Percentiles rank a stretch among this genome's conserved stretches.
These are phyloP conservation scores for Gonioctena quinquepunctata DNA, from an alignment of 1,140 invertebrate species.

Conservation along the genomic window DNA sequence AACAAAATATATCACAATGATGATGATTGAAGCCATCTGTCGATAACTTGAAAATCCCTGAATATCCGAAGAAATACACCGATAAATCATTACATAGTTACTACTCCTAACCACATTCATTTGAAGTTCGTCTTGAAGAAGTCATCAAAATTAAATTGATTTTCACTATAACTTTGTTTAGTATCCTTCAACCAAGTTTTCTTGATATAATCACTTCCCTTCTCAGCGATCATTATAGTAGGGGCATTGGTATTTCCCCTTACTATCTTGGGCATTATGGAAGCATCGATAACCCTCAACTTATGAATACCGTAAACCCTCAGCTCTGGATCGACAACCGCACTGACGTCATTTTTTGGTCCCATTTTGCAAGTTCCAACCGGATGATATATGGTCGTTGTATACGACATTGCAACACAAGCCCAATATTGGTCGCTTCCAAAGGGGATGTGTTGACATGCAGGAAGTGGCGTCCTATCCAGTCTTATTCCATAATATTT, in stretches of 20 bases:
- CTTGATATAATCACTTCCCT: constrained; percentile 68
- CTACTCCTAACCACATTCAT: not conserved
- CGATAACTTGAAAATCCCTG: no score
- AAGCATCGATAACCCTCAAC: constrained; percentile 54
- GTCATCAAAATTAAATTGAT: not conserved
- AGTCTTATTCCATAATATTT: constrained; percentile 51
- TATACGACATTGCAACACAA: constrained; percentile 56
- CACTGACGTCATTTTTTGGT: constrained; percentile 45
- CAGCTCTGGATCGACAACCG: constrained; percentile 54
- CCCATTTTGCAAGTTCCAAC: constrained; percentile 68
- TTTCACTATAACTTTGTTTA: not conserved
- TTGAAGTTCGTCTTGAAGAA: constrained; percentile 4
- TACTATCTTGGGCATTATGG: constrained; percentile 60
- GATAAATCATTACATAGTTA: no score
- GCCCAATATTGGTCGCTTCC: constrained; percentile 60
- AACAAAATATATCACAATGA: no score
- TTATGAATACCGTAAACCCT: constrained; percentile 49
- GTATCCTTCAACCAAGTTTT: constrained; percentile 43
- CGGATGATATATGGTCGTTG: constrained; percentile 58
- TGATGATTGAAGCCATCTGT: no score
- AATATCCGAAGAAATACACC: no score
- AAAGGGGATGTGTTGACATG: constrained; percentile 52
- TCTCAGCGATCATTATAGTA: constrained; percentile 72
- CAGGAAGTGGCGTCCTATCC: constrained; percentile 52
- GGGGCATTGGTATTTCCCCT: constrained; percentile 69